A percentile compares a stretch with the other conserved stretches of the same genome.
Conservation (phyloP, 2,113 vertebrate species). For the Tragelaphus strepsiceros region DNA sequence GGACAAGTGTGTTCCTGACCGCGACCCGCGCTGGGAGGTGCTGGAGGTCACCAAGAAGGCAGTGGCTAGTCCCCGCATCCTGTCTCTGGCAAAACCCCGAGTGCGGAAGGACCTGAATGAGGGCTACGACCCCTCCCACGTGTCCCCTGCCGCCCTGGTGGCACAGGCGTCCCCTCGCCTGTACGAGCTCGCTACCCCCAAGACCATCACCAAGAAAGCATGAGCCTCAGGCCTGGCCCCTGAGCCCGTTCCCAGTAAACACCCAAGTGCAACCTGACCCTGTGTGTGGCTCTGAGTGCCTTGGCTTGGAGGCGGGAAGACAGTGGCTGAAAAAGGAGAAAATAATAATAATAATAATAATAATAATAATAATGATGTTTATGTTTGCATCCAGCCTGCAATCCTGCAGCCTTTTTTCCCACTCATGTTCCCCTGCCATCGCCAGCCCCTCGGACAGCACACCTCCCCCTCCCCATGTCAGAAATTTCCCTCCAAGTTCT, state of each 20-base stretch:
- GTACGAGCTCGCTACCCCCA: conserved; percentile 65
- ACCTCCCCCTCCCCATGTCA: neutral
- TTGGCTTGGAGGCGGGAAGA: neutral
- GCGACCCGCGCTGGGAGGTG: conserved; percentile 52
- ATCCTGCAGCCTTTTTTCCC: neutral
- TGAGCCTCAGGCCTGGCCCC: neutral
- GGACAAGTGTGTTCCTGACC: conserved; percentile 63
- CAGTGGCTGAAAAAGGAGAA: too few species aligned
- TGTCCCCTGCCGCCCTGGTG: conserved; percentile 60
- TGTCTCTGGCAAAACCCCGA: conserved; percentile 69
- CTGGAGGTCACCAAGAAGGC: conserved; percentile 46
- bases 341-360: neutral
- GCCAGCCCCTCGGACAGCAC: too few species aligned
- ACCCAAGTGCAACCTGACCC: neutral
- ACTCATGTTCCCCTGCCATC: neutral
- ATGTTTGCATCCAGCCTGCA: neutral
- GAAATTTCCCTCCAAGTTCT: neutral
- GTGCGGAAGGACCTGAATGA: conserved; percentile 54
- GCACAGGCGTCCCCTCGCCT: conserved; percentile 62
- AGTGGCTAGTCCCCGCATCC: conserved; percentile 55
- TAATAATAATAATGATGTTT: neutral
- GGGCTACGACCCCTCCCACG: conserved; percentile 49
- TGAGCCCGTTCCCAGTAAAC: conserved; percentile 8
- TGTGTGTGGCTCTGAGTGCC: neutral
- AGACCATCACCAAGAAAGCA: conserved; percentile 39